Evolutionary conservation across 2,888 invertebrate species (phyloP), one percentile per base, ranked within the genome.

Genomic region (Lycia hirtaria): DNA sequence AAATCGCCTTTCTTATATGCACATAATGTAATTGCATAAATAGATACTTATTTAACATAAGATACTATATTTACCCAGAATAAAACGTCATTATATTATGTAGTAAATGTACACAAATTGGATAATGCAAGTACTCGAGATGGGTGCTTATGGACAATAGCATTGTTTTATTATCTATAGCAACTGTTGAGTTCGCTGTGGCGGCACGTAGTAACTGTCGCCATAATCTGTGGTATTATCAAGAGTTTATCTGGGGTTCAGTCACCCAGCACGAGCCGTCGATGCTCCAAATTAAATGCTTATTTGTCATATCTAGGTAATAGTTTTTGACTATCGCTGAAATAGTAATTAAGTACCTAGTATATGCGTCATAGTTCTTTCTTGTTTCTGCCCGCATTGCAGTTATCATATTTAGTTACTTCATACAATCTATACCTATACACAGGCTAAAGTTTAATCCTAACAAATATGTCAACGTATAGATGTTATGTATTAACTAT

Each of bases 251-350:
- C 72, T 68, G 61, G 49, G 73, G 77, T 81, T 84, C 81, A 84
- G 62, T 80, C 72, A 83, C 82, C 83, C 67, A 66, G 71, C 80
- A 80, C 77, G 72, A 73, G 76, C 41, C 47, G 20, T 51, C 62
- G 71, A 60, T 78, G 79, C 56, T 76, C 79, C 67, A 78, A 73
- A 77, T 78, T 78, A 79, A 72, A 68, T 58, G 76, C 73, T 67
- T 69, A 73, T 58, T 61, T 66, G 60, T 65, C 64, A 49, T 56
- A 49, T 62, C 41, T 57, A 17, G 17, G 6, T 32, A 49, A 55
- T 20, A 44, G 24, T 40, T 44, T 50, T 44, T 24, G 12, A 40
- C 28, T 54, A 41, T 53, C 51, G 51, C 54, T 60, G 7, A 37
- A 37, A 26, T 48, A 45, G 33, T 26, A 10, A 41, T 5, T 26